Evolutionary conservation across 1,140 invertebrate species (phyloP).

Genomic region (Paralvinella palmiformis): DNA sequence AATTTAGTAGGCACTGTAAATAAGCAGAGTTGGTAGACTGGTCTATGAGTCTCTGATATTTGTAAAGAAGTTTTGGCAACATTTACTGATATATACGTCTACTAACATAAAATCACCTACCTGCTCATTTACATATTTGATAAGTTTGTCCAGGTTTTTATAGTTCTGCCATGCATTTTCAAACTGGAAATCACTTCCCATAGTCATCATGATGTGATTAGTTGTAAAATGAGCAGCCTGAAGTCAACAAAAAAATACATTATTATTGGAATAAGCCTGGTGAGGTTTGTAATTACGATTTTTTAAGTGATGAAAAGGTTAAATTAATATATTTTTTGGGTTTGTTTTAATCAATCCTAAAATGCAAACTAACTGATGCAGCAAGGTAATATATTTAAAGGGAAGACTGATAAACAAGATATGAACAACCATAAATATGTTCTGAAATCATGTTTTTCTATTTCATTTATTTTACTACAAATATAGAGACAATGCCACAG

Average conservation of each 20-base stretch:
- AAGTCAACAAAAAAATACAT: conserved; percentile 8
- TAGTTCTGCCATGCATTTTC: conserved; percentile 77
- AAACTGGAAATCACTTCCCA: conserved; percentile 91
- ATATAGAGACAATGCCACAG: too few relatives aligned
- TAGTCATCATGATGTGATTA: conserved; percentile 78
- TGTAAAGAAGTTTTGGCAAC: too few relatives aligned
- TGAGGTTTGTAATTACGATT: not conserved
- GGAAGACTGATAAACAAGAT: too few relatives aligned
- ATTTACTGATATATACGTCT: too few relatives aligned
- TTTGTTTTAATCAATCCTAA: conserved; percentile 8
- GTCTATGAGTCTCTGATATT: too few relatives aligned
- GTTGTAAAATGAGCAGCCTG: conserved; percentile 29
- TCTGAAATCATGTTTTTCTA: too few relatives aligned
- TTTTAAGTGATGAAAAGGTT: not conserved
- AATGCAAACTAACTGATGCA: not conserved
- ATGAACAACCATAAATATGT: too few relatives aligned
- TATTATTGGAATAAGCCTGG: not conserved
- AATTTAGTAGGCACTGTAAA: too few relatives aligned
- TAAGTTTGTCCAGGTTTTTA: conserved; percentile 82
- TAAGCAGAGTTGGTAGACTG: too few relatives aligned
- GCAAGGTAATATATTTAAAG: too few relatives aligned
- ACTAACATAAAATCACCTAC: conserved; percentile 58
- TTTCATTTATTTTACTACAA: too few relatives aligned
- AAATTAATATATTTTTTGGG: not conserved
- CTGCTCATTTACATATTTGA: conserved; percentile 59